Evolutionary conservation across 2,888 invertebrate species (phyloP), one percentile per base, ranked within the genome.

Genomic region (Drosophila anomelani): DNA sequence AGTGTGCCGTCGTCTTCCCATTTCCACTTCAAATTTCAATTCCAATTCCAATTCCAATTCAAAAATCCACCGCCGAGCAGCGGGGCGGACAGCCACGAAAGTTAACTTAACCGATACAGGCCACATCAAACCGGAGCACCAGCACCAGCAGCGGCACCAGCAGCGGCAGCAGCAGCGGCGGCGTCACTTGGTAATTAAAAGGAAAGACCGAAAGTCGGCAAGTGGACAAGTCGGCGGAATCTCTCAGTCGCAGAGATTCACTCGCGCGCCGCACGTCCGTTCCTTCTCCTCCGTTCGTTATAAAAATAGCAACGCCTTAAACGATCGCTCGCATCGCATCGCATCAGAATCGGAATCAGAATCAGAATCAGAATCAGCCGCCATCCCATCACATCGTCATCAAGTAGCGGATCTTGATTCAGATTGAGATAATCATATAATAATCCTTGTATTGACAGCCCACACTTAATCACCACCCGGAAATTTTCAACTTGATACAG

Each of bases 181-280:
- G 26, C 63, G 46, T 46, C 54, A 55, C 57, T 81, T 85, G 81
- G 81, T 83, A 85, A 81, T 86, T 86, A 79, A 82, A 85, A 79
- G 66, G 46, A 74, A 75, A 73, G 56, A 81, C 68, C 58, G 47
- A 62, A 63, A 69, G 68, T 71, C 61, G 49, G 38, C 47, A 47
- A 54, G 54, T 60, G 38, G 60, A 39, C 46, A 38, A 47, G 60
- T 59, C 47, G 20, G 47, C 49, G 26, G 61, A 76, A 54, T 70
- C 41, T 71, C 70, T 23, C 54, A 71, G 62, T 64, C 62, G 63
- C 64, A 36, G 62, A 63, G 63, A 66, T 49, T 58, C 68, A 58
- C 23, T 55, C 47, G 61, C 54, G 49, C 51, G 67, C 51, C 68
- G 44, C 47, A 43, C 61, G 51, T 58, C 67, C 58, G 46, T 57